Evolutionary conservation across 2,113 vertebrate species (phyloP).

Genomic region (Mellivora capensis): DNA sequence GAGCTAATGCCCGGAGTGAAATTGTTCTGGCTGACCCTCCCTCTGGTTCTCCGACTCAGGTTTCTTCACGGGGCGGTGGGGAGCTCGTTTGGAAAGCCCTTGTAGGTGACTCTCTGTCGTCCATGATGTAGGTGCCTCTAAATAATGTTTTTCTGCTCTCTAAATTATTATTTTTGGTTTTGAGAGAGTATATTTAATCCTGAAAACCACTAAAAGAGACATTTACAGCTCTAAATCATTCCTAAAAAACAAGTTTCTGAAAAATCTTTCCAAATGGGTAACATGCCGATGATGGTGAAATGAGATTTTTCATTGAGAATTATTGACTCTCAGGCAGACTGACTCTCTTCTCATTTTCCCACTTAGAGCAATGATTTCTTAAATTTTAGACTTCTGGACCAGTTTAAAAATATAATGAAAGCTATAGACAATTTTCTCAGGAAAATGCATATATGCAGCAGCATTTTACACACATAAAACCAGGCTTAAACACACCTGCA

Average conservation of each 20-base stretch:
- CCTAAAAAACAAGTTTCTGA: conserved; percentile 4
- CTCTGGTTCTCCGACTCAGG: neutral
- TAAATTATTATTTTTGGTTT: conserved; percentile 19
- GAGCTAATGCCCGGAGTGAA: neutral
- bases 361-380: neutral
- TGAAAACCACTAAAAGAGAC: neutral
- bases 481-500: neutral
- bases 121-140: neutral
- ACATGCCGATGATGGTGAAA: neutral
- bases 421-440: neutral
- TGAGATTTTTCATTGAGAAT: neutral
- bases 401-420: neutral
- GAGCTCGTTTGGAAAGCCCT: neutral
- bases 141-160: neutral
- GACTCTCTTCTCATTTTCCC: neutral
- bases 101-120: neutral
- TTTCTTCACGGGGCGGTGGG: neutral
- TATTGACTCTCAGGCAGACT: neutral
- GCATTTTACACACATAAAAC: neutral
- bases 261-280: neutral
- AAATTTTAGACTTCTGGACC: neutral
- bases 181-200: conserved; percentile 22
- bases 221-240: neutral
- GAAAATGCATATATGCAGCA: neutral
- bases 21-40: neutral